phyloP scores from a whole-genome alignment of 2,888 invertebrate species.

The Thalpophila matura region DNA sequence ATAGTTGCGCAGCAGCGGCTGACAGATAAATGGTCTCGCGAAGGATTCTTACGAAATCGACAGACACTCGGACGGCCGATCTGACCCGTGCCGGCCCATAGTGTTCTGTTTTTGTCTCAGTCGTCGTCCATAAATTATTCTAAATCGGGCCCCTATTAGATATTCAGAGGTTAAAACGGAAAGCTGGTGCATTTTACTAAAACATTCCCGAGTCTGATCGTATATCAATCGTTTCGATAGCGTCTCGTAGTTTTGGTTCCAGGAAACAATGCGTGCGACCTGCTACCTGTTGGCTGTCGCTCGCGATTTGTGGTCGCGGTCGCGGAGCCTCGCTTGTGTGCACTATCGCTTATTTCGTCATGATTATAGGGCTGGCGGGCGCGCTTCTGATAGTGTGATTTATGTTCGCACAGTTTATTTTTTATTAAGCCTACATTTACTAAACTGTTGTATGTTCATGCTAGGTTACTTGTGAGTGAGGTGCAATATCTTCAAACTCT shows the following conservation, averaged over 20 bases:
- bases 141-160: constrained; percentile 88
- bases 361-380: constrained; percentile 63
- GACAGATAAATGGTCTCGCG: constrained; percentile 75
- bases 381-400: constrained; percentile 42
- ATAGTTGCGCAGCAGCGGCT: constrained; percentile 67
- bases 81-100: constrained; percentile 77
- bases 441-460: neutral
- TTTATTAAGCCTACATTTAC: constrained; percentile 27
- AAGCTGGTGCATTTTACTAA: constrained; percentile 86
- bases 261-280: constrained; percentile 87
- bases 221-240: constrained; percentile 88
- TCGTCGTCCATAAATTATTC: constrained; percentile 87
- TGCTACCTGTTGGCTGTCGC: constrained; percentile 84
- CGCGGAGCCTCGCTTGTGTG: constrained; percentile 67
- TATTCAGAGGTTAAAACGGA: constrained; percentile 88
- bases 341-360: constrained; percentile 70
- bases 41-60: constrained; percentile 76
- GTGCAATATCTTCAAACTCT: neutral
- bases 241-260: constrained; percentile 82
- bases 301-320: constrained; percentile 79
- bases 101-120: constrained; percentile 88
- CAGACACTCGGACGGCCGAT: constrained; percentile 73
- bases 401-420: constrained; percentile 28
- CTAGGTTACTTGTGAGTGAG: neutral
- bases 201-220: constrained; percentile 85